These are phyloP conservation scores for Aporophyla nigra DNA, from an alignment of 2,888 invertebrate genomes.

Conservation along the genomic window DNA sequence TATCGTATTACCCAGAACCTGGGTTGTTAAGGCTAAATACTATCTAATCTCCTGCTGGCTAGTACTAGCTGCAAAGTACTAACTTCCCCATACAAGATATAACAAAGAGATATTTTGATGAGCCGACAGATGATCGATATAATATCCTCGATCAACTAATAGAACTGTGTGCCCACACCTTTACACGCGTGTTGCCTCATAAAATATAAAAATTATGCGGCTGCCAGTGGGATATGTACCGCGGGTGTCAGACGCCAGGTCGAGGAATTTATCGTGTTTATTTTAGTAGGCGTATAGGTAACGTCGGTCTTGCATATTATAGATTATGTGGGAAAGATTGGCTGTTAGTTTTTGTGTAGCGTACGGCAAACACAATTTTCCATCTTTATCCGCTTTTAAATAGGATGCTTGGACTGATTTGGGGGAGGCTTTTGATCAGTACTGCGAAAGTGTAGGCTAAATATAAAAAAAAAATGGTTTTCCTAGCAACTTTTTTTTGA, in stretches of 20 bases:
- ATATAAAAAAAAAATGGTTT: too few relatives aligned
- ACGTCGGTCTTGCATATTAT: constrained; percentile 31
- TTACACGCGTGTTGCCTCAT: constrained; percentile 46
- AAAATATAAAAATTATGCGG: constrained; percentile 66
- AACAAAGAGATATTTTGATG: too few relatives aligned
- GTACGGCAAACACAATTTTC: background rate
- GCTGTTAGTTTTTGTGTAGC: constrained; percentile 3
- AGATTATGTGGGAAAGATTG: constrained; percentile 43
- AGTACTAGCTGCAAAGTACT: too few relatives aligned
- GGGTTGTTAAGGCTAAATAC: too few relatives aligned
- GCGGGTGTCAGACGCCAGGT: constrained; percentile 49
- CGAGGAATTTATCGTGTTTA: constrained; percentile 54
- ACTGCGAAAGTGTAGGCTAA: too few relatives aligned
- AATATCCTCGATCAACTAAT: constrained; percentile 4
- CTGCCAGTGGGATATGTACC: constrained; percentile 25
- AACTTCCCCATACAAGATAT: too few relatives aligned
- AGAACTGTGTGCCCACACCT: constrained; percentile 22
- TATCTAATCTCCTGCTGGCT: too few relatives aligned
- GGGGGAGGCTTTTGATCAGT: too few relatives aligned
- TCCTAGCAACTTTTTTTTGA: too few relatives aligned
- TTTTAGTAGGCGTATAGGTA: constrained; percentile 18
- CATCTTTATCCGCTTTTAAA: background rate
- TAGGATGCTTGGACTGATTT: too few relatives aligned
- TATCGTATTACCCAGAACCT: too few relatives aligned
- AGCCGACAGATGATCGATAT: background rate